Conservation (phyloP, 2,797 vertebrate genomes). For the Scleropages formosus region DNA sequence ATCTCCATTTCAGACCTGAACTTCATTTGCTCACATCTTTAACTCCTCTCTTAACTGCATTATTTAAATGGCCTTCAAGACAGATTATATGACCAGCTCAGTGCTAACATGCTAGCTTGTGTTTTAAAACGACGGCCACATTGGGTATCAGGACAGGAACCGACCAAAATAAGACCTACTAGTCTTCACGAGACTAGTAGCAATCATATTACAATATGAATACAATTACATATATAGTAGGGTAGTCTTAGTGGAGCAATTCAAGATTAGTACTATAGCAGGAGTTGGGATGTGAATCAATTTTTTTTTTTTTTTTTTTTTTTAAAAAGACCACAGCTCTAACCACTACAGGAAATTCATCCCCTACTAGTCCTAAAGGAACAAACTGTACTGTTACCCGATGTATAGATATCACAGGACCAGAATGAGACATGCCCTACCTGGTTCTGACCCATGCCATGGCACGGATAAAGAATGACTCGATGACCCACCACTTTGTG, state of each 20-base stretch:
- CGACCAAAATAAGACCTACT: slow-evolving; percentile 1
- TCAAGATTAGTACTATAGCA: too few species aligned
- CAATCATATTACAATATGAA: too few species aligned
- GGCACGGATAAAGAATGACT: slow-evolving; percentile 85
- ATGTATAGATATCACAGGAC: too few species aligned
- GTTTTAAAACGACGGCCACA: neutral
- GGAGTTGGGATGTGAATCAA: too few species aligned
- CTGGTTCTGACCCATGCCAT: slow-evolving; percentile 97
- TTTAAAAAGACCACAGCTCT: too few species aligned
- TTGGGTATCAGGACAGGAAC: slow-evolving; percentile 6
- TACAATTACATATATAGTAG: too few species aligned
- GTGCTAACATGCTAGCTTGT: too few species aligned
- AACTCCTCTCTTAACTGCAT: neutral
- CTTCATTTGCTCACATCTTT: neutral
- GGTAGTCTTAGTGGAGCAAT: too few species aligned
- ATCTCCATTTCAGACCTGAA: neutral
- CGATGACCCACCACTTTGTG: slow-evolving; percentile 70
- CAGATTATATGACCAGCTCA: neutral
- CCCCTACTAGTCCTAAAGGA: too few species aligned
- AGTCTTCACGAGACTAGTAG: neutral
- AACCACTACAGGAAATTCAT: too few species aligned
- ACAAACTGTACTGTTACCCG: too few species aligned
- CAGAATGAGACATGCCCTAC: slow-evolving; percentile 57
- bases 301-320: too few species aligned
- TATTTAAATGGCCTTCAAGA: neutral